Percentiles rank a stretch among this genome's conserved stretches.
phyloP scores from a whole-genome alignment of 2,888 invertebrate genomes.

The Rhabditoides inermis region DNA sequence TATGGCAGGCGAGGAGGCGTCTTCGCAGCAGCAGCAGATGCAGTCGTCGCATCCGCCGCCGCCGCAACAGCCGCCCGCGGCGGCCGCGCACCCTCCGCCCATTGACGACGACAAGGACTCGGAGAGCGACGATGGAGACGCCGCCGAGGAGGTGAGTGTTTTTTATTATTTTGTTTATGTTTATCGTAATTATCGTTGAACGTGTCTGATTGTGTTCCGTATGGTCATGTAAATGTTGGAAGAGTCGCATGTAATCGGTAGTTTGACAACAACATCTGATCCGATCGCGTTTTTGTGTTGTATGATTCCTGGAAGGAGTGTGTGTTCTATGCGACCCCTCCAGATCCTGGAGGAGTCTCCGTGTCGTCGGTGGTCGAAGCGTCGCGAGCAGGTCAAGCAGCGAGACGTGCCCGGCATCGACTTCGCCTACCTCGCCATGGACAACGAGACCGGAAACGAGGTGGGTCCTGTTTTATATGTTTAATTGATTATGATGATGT shows the following conservation, averaged over 20 bases:
- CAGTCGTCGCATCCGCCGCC: neutral
- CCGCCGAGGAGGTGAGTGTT: constrained; percentile 20
- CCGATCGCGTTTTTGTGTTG: neutral
- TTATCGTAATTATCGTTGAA: too few relatives aligned
- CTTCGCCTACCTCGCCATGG: constrained; percentile 97
- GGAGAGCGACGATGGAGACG: constrained; percentile 26
- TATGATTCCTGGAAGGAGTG: neutral
- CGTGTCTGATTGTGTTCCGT: neutral
- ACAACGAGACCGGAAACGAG: constrained; percentile 73
- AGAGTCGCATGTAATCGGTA: too few relatives aligned
- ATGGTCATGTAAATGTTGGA: too few relatives aligned
- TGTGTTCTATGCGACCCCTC: neutral
- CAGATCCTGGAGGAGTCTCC: constrained; percentile 82
- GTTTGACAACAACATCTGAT: neutral
- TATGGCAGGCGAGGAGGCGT: neutral
- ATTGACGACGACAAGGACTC: constrained; percentile 16
- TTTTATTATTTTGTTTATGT: too few relatives aligned
- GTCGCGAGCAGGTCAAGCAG: constrained; percentile 95
- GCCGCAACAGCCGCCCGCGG: too few relatives aligned
- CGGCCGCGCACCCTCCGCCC: too few relatives aligned
- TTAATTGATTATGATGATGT: neutral
- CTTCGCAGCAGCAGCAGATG: neutral
- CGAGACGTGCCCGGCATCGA: constrained; percentile 98
- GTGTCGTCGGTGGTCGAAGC: constrained; percentile 95
- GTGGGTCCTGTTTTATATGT: neutral